Evolutionary conservation across 2,797 vertebrate species (phyloP).

Genomic region (Coluber constrictor): DNA sequence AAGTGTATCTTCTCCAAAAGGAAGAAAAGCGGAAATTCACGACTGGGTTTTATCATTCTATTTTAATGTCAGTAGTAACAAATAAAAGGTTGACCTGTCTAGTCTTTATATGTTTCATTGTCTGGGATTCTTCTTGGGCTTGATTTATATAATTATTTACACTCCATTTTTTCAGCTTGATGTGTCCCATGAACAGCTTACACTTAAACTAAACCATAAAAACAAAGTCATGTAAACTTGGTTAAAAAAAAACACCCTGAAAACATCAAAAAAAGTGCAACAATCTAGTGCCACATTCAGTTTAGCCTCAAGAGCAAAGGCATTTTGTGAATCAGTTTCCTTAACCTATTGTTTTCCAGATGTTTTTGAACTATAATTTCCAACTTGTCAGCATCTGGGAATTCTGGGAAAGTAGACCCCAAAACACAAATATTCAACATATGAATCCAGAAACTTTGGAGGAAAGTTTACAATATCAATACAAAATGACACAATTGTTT

Average conservation of each 20-base stretch:
- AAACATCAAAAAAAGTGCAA: background rate
- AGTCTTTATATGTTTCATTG: background rate
- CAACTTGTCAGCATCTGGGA: background rate
- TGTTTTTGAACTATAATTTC: background rate
- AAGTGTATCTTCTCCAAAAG: conserved; percentile 27
- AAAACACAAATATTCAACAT: background rate
- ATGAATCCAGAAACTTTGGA: background rate
- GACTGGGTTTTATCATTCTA: background rate
- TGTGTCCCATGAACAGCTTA: background rate
- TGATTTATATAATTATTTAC: conserved; percentile 1
- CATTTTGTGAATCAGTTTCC: background rate
- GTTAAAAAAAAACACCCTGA: background rate
- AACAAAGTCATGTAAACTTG: background rate
- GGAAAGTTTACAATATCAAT: background rate
- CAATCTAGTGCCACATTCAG: background rate
- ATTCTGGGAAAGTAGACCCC: background rate
- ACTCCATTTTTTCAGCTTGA: background rate
- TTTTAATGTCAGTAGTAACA: background rate
- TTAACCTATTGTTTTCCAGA: background rate
- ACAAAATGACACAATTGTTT: background rate
- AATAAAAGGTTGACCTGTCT: conserved; percentile 3
- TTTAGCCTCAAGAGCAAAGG: background rate
- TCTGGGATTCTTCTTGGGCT: background rate
- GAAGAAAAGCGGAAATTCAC: conserved; percentile 14
- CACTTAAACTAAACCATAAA: background rate